phyloP scores from a whole-genome alignment of 2,888 invertebrate genomes.

The Proisotoma minuta region DNA sequence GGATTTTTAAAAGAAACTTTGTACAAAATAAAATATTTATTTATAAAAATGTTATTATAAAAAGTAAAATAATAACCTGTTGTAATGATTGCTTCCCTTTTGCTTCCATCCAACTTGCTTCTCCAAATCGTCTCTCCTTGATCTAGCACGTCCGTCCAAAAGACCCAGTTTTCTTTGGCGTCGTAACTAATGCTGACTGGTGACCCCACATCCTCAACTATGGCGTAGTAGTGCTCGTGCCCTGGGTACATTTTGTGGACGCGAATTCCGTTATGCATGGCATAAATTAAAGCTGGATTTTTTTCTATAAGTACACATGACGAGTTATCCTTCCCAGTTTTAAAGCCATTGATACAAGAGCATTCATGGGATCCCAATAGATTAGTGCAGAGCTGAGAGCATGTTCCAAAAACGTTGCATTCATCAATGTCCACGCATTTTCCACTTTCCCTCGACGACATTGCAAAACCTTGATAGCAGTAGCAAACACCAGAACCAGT shows the following conservation, averaged over 20 bases:
- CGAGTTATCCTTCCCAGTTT: slow-evolving; percentile 14
- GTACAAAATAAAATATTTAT: too few species aligned
- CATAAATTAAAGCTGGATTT: not conserved
- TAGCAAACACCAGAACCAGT: slow-evolving; percentile 62
- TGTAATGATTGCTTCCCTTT: slow-evolving; percentile 24
- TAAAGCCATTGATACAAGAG: slow-evolving; percentile 32
- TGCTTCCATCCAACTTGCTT: slow-evolving; percentile 58
- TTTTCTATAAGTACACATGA: slow-evolving; percentile 20
- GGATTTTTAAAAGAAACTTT: too few species aligned
- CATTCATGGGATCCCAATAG: slow-evolving; percentile 28
- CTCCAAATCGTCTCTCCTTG: slow-evolving; percentile 68
- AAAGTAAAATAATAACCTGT: slow-evolving; percentile 29
- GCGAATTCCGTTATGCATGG: not conserved
- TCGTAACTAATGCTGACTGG: slow-evolving; percentile 68
- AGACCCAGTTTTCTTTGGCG: slow-evolving; percentile 58
- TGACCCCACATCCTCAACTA: slow-evolving; percentile 54
- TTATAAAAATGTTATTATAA: not conserved
- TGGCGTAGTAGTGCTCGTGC: not conserved
- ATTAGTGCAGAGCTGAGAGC: slow-evolving; percentile 43
- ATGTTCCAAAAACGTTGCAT: slow-evolving; percentile 36
- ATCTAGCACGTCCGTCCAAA: slow-evolving; percentile 70
- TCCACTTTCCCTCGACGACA: too few species aligned
- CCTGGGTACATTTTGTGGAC: not conserved
- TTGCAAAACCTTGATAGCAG: slow-evolving; percentile 84
- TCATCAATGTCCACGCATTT: too few species aligned